Base-by-base conservation (phyloP, 2,797 vertebrate species). In the Synanceia verrucosa region DNA sequence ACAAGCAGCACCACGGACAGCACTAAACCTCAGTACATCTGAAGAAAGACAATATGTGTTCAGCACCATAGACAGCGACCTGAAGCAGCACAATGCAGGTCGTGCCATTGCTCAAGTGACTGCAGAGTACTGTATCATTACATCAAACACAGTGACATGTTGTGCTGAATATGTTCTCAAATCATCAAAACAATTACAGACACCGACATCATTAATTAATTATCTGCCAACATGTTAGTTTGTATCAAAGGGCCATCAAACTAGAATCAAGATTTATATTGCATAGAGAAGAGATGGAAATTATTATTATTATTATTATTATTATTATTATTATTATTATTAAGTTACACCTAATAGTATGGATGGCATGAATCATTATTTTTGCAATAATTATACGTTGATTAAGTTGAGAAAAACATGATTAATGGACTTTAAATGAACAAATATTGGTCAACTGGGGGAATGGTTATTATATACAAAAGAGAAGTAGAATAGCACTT, bases 51-150 rank as follows among this genome's bases (percentile, higher is more conserved):
- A 2, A 41, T 1, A 59, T 0, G 0, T 13, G 16, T 63, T 44
- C 28, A 76, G 60, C 2, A 76, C 68, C 51, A 33, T 2, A 61
- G 76, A 59, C 37, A 83, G 56, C 34, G 24, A 1, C 10, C 24
- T 14, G n/a, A 0, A 13, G 3, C 26, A 13, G 44, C 34, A n/a
- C 0, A 41, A 41, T 21, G 1, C 3, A 39, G 21, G 3, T 4
- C 1, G 1, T 46, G 13, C n/a, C 7, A 18, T 9, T 33, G 1
- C 21, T 64, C 10, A 37, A 61, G 1, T 34, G 12, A 39, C 14
- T 16, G 2, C 24, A 34, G 5, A 65, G 3, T 8, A 4, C 12
- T 46, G 26, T 24, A 9, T 33, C 2, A 23, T 6, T 47, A 13
- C 1, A 2, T 12, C 6, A 28, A 36, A 43, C 1, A 29, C 5